These are phyloP conservation scores for Acanthornis magna DNA, from an alignment of 2,797 vertebrate genomes.

Conservation along the genomic window DNA sequence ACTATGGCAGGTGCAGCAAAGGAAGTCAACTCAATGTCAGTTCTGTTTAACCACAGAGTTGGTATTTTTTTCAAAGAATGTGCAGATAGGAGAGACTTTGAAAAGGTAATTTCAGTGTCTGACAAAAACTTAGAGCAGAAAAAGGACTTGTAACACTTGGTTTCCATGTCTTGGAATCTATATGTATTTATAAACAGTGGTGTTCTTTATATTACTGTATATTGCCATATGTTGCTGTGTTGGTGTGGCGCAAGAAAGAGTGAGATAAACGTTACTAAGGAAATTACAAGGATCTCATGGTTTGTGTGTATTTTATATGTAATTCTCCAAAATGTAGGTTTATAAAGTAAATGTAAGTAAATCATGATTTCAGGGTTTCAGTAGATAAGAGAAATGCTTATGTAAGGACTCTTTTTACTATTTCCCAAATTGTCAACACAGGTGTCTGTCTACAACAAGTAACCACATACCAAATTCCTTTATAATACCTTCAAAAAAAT, in stretches of 20 bases:
- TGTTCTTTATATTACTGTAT: not conserved
- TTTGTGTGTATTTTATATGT: not conserved
- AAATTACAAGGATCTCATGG: not conserved
- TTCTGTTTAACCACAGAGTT: not conserved
- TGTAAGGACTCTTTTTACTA: not conserved
- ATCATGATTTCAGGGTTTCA: not conserved
- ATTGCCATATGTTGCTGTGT: not conserved
- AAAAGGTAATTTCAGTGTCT: not conserved
- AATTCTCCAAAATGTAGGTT: not conserved
- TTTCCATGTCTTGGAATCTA: not conserved
- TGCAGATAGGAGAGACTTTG: not conserved
- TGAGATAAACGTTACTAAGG: not conserved
- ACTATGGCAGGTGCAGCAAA: not conserved
- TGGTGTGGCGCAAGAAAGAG: not conserved
- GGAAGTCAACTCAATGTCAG: not conserved
- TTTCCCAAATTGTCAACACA: not conserved
- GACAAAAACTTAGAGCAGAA: not conserved
- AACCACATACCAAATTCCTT: not conserved
- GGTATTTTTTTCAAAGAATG: not conserved
- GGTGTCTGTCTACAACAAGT: not conserved
- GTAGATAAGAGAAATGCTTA: not conserved
- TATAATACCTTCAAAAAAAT: not conserved
- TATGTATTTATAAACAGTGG: not conserved
- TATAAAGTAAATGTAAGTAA: not conserved
- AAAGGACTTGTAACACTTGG: accelerated